phyloP scores from a whole-genome alignment of 2,888 invertebrate genomes.

The Orthonevra nobilis region DNA sequence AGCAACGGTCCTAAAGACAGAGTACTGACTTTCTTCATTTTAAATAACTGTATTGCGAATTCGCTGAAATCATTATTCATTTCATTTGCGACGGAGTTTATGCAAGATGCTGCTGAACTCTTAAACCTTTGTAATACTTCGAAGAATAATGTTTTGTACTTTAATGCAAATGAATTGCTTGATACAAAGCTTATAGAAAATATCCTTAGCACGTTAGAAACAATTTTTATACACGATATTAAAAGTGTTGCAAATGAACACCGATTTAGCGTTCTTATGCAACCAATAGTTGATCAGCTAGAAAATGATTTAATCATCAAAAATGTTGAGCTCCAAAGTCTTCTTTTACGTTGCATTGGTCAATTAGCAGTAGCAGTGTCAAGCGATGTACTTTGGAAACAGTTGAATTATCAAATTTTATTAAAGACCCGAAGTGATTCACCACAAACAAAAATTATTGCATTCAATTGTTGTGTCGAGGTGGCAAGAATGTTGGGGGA shows the following conservation, averaged over 20 bases:
- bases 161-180: constrained; percentile 80
- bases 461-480: constrained; percentile 87
- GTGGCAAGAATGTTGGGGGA: constrained; percentile 92
- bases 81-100: constrained; percentile 92
- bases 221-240: constrained; percentile 90
- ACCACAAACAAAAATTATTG: constrained; percentile 86
- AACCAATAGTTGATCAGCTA: constrained; percentile 93
- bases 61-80: constrained; percentile 93
- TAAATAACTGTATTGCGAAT: constrained; percentile 89
- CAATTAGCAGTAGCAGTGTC: constrained; percentile 90
- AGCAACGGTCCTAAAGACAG: constrained; percentile 79
- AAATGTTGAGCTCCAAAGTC: constrained; percentile 81
- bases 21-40: constrained; percentile 86
- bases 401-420: constrained; percentile 93
- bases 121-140: constrained; percentile 85
- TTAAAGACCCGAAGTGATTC: constrained; percentile 91
- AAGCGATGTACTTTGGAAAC: constrained; percentile 94
- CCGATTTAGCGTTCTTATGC: constrained; percentile 90
- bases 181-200: constrained; percentile 81
- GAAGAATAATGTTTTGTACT: constrained; percentile 80
- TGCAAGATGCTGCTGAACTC: constrained; percentile 89
- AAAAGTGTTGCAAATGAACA: constrained; percentile 92
- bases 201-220: constrained; percentile 87
- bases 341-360: constrained; percentile 89
- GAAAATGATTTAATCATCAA: constrained; percentile 86